phyloP scores from a whole-genome alignment of 2,797 vertebrate genomes.

The Podargus strigoides region DNA sequence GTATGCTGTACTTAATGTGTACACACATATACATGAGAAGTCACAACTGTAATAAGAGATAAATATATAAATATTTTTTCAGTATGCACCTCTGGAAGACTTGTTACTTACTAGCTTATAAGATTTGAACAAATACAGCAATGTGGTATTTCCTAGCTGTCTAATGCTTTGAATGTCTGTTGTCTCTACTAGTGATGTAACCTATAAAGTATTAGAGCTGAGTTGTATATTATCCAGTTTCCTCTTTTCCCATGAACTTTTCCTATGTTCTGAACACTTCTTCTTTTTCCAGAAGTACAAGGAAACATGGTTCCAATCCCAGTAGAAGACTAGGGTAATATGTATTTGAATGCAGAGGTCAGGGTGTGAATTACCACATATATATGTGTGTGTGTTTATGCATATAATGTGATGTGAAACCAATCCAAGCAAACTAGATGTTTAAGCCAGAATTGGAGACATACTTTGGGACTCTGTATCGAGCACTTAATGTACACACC shows the following conservation, averaged over 20 bases:
- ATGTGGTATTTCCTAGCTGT: conserved; percentile 35
- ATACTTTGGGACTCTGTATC: neutral
- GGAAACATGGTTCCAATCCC: neutral
- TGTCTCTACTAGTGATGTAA: conserved; percentile 38
- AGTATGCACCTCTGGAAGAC: neutral
- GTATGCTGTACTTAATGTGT: neutral
- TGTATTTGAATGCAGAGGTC: neutral
- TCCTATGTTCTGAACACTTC: conserved; percentile 47
- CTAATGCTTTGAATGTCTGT: neutral
- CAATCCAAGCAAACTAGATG: neutral
- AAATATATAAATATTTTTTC: neutral
- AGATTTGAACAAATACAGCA: neutral
- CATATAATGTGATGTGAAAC: neutral
- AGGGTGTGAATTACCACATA: neutral
- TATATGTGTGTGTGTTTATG: neutral
- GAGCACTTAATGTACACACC: neutral
- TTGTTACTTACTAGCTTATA: neutral
- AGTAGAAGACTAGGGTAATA: neutral
- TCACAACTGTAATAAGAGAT: neutral
- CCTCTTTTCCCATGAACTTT: conserved; percentile 59
- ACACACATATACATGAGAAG: neutral
- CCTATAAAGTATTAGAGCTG: conserved; percentile 32
- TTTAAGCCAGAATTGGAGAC: neutral
- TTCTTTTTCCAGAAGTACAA: neutral
- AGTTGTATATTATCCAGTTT: conserved; percentile 54